phyloP scores from a whole-genome alignment of 2,888 invertebrate species.

The Seladonia tumulorum region DNA sequence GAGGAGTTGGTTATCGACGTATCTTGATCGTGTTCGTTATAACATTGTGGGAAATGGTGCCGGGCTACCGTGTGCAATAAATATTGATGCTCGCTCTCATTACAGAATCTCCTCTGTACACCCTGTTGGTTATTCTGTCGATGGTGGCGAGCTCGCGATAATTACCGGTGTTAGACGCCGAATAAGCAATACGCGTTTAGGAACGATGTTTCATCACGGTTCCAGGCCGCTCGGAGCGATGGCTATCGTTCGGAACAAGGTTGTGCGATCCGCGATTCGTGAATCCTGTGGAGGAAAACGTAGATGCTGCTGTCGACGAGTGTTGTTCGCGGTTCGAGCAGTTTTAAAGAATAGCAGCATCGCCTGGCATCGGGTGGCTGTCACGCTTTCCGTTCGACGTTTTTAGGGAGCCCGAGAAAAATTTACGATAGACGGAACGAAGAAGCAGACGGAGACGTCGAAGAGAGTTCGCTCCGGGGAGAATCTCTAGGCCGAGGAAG shows the following conservation, averaged over 20 bases:
- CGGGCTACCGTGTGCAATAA: slow-evolving; percentile 43
- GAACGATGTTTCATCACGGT: not conserved
- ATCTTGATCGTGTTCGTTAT: slow-evolving; percentile 60
- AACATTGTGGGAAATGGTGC: slow-evolving; percentile 61
- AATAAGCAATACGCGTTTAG: not conserved
- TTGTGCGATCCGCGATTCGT: not conserved
- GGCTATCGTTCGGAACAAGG: not conserved
- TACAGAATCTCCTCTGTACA: slow-evolving; percentile 32
- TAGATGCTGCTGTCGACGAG: not conserved
- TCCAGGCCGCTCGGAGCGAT: not conserved
- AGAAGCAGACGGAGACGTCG: not conserved
- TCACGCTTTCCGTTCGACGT: not conserved
- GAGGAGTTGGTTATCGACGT: slow-evolving; percentile 59
- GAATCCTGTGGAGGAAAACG: not conserved
- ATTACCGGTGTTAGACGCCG: slow-evolving; percentile 33
- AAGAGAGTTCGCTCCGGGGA: slow-evolving; percentile 22
- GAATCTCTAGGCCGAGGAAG: slow-evolving; percentile 29
- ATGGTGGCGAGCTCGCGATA: slow-evolving; percentile 16
- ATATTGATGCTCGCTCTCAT: slow-evolving; percentile 62
- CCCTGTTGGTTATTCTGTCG: slow-evolving; percentile 34
- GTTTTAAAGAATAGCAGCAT: not conserved
- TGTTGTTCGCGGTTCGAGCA: not conserved
- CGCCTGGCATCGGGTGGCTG: too few species aligned
- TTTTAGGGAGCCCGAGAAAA: slow-evolving; percentile 12
- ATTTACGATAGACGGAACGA: not conserved